A percentile compares a stretch with the other conserved stretches of the same genome.
Evolutionary conservation across 2,797 vertebrate species (phyloP).

Genomic region (Diplodus sargus): DNA sequence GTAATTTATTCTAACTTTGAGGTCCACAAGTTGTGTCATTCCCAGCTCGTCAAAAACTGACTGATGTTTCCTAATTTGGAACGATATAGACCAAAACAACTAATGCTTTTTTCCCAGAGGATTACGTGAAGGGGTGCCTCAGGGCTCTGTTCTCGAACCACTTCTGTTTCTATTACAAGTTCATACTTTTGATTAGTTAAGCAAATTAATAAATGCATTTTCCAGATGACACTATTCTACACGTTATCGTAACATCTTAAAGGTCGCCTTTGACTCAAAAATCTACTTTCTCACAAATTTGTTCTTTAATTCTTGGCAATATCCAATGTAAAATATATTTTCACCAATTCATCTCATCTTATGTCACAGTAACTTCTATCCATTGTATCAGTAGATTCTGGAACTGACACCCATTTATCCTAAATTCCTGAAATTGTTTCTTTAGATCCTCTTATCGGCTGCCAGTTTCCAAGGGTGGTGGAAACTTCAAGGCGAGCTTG

Average conservation of each 20-base stretch:
- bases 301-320: not conserved
- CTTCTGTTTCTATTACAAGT: not conserved
- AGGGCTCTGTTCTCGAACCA: not conserved
- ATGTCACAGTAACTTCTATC: no score
- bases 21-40: no score
- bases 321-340: not conserved
- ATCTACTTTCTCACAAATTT: no score
- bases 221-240: not conserved
- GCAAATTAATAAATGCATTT: not conserved
- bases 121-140: not conserved
- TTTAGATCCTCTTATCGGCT: not conserved
- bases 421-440: not conserved
- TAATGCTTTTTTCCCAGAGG: not conserved
- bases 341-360: no score
- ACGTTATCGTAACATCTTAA: no score
- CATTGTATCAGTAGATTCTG: not conserved
- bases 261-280: no score
- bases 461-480: conserved; percentile 12
- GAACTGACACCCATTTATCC: not conserved
- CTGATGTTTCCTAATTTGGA: not conserved
- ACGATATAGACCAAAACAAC: not conserved
- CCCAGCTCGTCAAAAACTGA: no score
- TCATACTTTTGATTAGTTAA: not conserved
- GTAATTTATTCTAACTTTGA: not conserved
- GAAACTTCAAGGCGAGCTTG: conserved; percentile 34